Evolutionary conservation across 2,113 vertebrate genomes (phyloP).

Genomic region (Zeus faber): DNA sequence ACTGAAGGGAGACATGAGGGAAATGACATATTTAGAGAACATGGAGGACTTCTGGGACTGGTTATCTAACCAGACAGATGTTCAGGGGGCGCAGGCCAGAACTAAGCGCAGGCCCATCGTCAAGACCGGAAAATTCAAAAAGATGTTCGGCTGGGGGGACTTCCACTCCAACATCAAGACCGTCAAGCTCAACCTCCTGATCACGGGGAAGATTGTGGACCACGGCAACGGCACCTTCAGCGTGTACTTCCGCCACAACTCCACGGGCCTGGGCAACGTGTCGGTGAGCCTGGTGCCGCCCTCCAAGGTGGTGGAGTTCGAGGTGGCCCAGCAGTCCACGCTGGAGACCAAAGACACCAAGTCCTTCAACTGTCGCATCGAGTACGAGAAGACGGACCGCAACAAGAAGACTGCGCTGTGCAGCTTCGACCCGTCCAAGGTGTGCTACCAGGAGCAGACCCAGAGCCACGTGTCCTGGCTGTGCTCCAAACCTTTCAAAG

Average conservation of each 20-base stretch:
- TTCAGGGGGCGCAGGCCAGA: conserved; percentile 86
- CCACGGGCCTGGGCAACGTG: conserved; percentile 94
- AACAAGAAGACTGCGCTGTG: conserved; percentile 97
- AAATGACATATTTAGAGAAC: conserved; percentile 86
- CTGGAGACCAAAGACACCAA: conserved; percentile 97
- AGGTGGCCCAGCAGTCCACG: conserved; percentile 88
- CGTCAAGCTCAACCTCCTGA: conserved; percentile 96
- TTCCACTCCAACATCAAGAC: conserved; percentile 99
- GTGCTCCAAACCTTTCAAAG: conserved; percentile 98
- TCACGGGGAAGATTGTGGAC: conserved; percentile 98
- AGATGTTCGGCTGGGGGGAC: conserved; percentile 99
- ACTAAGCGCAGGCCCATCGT: conserved; percentile 98
- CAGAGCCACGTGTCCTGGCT: conserved; percentile 99
- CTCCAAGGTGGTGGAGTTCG: conserved; percentile 97
- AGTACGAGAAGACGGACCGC: conserved; percentile 97
- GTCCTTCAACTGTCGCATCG: conserved; percentile 98
- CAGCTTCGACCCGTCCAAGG: conserved; percentile 89
- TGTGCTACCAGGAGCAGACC: conserved; percentile 98
- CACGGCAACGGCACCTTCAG: conserved; percentile 98
- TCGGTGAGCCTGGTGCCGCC: conserved; percentile 97
- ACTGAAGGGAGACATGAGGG: conserved; percentile 80
- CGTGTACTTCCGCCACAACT: conserved; percentile 98
- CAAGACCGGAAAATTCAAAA: conserved; percentile 99
- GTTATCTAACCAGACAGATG: conserved; percentile 95
- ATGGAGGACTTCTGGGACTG: conserved; percentile 96